phyloP scores from a whole-genome alignment of 2,888 invertebrate species.

The Panopea generosa region DNA sequence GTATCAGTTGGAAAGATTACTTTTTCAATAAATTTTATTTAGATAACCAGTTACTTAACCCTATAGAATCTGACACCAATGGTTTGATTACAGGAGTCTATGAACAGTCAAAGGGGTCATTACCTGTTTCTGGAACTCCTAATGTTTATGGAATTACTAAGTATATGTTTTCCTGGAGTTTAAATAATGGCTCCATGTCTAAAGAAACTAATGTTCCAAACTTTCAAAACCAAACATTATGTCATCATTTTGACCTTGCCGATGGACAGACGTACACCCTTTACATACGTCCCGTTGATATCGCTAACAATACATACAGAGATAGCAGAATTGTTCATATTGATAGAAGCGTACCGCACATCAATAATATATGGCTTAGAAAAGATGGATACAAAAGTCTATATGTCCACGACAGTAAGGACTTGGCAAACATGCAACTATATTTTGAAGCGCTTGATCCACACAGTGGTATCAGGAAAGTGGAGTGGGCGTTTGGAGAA shows the following conservation, averaged over 20 bases:
- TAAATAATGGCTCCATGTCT: slow-evolving; percentile 18
- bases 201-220: slow-evolving; percentile 31
- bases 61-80: slow-evolving; percentile 43
- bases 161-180: slow-evolving; percentile 43
- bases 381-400: slow-evolving; percentile 55
- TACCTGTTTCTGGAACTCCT: slow-evolving; percentile 62
- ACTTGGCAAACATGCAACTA: slow-evolving; percentile 63
- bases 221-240: slow-evolving; percentile 50
- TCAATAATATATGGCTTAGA: slow-evolving; percentile 58
- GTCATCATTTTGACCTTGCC: slow-evolving; percentile 23
- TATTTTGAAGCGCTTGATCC: slow-evolving; percentile 60
- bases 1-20: slow-evolving; percentile 55
- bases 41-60: slow-evolving; percentile 30
- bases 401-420: slow-evolving; percentile 65
- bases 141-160: slow-evolving; percentile 59
- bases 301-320: slow-evolving; percentile 44
- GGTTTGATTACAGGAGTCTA: slow-evolving; percentile 54
- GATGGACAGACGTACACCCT: slow-evolving; percentile 64
- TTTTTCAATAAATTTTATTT: slow-evolving; percentile 49
- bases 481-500: slow-evolving; percentile 56
- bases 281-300: slow-evolving; percentile 55
- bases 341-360: slow-evolving; percentile 60
- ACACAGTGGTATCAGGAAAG: slow-evolving; percentile 63
- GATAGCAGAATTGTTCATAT: slow-evolving; percentile 58
- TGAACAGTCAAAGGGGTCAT: slow-evolving; percentile 53